Base-by-base conservation (phyloP, 2,888 invertebrate genomes). In the Lomographa bimaculata region DNA sequence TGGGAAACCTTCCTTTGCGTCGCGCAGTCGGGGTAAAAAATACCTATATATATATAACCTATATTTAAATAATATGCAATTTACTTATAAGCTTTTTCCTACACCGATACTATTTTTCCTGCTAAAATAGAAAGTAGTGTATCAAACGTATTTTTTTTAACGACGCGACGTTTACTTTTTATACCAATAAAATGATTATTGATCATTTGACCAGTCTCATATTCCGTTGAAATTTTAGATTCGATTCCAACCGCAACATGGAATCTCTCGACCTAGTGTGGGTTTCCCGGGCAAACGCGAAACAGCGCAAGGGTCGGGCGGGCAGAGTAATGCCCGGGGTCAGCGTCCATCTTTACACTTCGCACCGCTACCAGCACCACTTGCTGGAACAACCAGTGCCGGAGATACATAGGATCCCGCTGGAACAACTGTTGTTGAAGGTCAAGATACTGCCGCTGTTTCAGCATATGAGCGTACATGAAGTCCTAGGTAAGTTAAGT, bases 271-370 rank as follows among this genome's bases (percentile, higher is more conserved):
- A 96, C 56, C 91, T 94, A 0, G 95, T 95, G 1, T 97, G 97
- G 97, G 96, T 97, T 3, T 97, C 98, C 0, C 90, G 93, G 19
- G 97, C 98, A 0, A 98, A 97, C 80, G 97, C 97, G 0, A 89
- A 94, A 48, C 98, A 98, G 69, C 91, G 98, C 14, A 93, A 93
- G 66, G 98, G 98, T 12, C 91, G 98, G 26, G 97, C 98, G 6
- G 98, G 98, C 0, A 92, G 98, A 34, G 97, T 97, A 1, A 94
- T 94, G 92, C 91, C 95, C 0, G 98, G 98, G 0, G 92, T 96
- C 11, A 96, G 95, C 64, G 92, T 96, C 38, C 97, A 98, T 65
- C 83, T 98, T 28, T 98, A 94, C 74, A 96, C 97, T 0, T 91
- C 92, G 0, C 92, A 94, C 53, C 90, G 94, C 21, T 94, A 91